Evolutionary conservation across 2,888 invertebrate genomes (phyloP), one percentile per base, ranked within the genome.

Genomic region (Eilema depressum): DNA sequence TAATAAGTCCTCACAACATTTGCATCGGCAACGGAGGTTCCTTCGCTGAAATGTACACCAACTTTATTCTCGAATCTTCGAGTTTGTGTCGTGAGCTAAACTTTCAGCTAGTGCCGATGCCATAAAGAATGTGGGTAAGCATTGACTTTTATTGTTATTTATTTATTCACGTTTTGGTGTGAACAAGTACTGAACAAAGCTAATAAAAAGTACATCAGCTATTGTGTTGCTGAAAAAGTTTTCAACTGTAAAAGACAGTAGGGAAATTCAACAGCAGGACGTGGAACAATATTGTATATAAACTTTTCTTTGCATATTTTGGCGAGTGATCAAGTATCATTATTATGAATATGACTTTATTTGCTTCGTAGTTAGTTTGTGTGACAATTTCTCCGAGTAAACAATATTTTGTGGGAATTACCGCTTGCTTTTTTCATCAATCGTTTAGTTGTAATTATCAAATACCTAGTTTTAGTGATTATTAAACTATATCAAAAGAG

Each of bases 1-100:
- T 93, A 93, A 93, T 93, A 93, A 92, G 92, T 92, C 90, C 86
- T 92, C 90, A 91, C 87, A 89, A 91, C 90, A 93, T 94, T 94
- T 93, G 91, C 92, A 93, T 92, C 89, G 85, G 82, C 86, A 75
- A 86, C 80, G 83, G 82, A 81, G 78, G 77, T 85, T 83, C 81
- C 79, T 77, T 82, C 80, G 78, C 82, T 86, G 89, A 87, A 89
- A 91, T 88, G 83, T 89, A 90, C 83, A 89, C 89, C 87, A 88
- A 91, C 85, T 88, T 89, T 83, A 81, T 83, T 83, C 79, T 85
- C 68, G 75, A 82, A 83, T 78, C 83, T 80, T 73, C 76, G 62
- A 83, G 83, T 80, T 85, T 82, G 79, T 83, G 78, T 75, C 69
- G 10, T n/a, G 69, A 77, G 73, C 63, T 63, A 69, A 76, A 78